Base-by-base conservation (phyloP, 2,888 invertebrate species). In the Lepidonotus clava region DNA sequence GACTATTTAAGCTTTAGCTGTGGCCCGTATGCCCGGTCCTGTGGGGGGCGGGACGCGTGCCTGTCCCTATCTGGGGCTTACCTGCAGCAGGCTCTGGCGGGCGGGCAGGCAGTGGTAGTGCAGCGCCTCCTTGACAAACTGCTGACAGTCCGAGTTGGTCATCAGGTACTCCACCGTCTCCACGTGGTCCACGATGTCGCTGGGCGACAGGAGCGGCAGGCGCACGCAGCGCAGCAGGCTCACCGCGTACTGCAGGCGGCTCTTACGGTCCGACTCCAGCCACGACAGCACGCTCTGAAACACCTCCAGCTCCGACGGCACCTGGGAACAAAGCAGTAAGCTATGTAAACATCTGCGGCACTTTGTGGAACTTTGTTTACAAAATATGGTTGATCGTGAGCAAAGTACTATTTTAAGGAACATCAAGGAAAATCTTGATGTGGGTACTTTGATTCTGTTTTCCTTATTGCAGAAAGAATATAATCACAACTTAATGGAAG, bases 61-160 rank as follows among this genome's bases (percentile, higher is more conserved):
- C n/a, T n/a, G n/a, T n/a, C n/a, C n/a, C n/a, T n/a, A n/a, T n/a
- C n/a, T 46, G 18, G 46, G 8, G 46, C 61, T 21, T 18, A 92
- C 92, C 90, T 92, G 92, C 6, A 91, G 88, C 11, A 92, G 86
- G 80, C 90, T 90, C 71, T 92, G 92, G 51, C 92, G 87, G 14
- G 91, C 88, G 0, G 92, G 92, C 88, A 92, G 90, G 77, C 91
- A 90, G 61, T 92, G 92, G 86, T 92, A 92, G 86, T 91, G 91
- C 4, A 92, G 89, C 1, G 91, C 91, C 66, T 92, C 92, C 83
- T 92, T 91, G 6, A 91, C 91, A 36, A 91, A 88, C 66, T 83
- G 86, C 85, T 91, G 91, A 83, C 92, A 92, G n/a, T 89, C 91
- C 18, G 90, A 90, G n/a, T 90, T 89, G 8, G 90, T 90, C 91